Base-by-base conservation (phyloP, 2,797 vertebrate genomes). In the Rachycentron canadum region DNA sequence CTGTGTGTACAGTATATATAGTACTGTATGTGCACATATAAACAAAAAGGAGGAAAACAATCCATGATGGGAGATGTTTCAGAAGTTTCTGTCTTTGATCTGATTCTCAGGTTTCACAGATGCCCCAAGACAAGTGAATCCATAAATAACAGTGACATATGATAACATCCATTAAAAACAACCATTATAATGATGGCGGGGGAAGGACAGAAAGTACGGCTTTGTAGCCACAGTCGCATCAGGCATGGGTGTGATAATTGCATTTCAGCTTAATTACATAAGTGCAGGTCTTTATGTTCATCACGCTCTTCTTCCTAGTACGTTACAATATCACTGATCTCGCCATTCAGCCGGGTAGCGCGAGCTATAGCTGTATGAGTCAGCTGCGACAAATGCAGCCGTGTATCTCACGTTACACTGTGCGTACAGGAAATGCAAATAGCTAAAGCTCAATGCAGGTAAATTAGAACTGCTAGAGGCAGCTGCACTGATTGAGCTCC, bases 381-480 rank as follows among this genome's bases (percentile, higher is more conserved):
- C 77, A 76, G 60, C 7, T 50, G 55, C 45, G 47, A 57, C 23
- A 68, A 60, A 71, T 59, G 41, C 69, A 76, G 34, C 41, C 63
- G 7, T 47, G 55, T 50, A 32, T 68, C 77, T 90, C 85, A 49
- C 23, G 66, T 90, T 87, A 69, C 73, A 58, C 41, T 59, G 41
- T 79, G 65, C 71, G 50, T 73, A 70, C 70, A 83, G 78, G 76
- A 89, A 90, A 81, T 26, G 36, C 76, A 87, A 85, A 86, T 70
- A 32, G 64, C n/a, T 71, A 77, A 71, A 88, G 64, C 69, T 75
- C 49, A 79, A 60, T 68, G 25, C 67, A 67, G 69, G 61, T 74
- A 70, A 82, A 82, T 69, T 56, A 21, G 21, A 65, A 68, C 36
- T 53, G 60, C 57, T 28, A 6, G 3, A 73, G 69, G 52, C 77